Conservation (phyloP, 2,888 invertebrate species). For the Eupithecia centaureata region DNA sequence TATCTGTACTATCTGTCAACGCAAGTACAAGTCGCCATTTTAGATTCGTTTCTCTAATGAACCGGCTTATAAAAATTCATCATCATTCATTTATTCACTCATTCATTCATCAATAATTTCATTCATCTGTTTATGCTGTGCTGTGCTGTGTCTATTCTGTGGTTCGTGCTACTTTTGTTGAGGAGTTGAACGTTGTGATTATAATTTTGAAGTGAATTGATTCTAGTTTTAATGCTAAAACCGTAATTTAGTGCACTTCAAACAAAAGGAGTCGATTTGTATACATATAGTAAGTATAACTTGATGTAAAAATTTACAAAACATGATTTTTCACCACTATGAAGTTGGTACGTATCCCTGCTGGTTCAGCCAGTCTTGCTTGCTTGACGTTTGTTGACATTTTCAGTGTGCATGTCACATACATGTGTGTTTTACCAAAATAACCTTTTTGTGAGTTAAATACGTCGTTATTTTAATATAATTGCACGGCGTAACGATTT, state of each 20-base stretch:
- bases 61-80: too few relatives aligned
- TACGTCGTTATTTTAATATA: background rate
- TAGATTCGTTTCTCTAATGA: too few relatives aligned
- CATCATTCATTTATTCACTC: too few relatives aligned
- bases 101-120: too few relatives aligned
- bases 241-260: background rate
- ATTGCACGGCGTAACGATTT: background rate
- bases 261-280: background rate
- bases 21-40: too few relatives aligned
- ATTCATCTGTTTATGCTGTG: too few relatives aligned
- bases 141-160: too few relatives aligned
- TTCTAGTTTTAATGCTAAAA: background rate
- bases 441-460: constrained; percentile 10
- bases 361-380: too few relatives aligned
- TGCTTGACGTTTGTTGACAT: constrained; percentile 20
- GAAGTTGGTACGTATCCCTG: constrained; percentile 24
- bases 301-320: background rate
- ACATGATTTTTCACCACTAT: background rate
- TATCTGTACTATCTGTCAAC: too few relatives aligned
- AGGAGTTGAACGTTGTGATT: background rate
- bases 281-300: background rate
- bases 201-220: background rate
- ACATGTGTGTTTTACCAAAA: constrained; percentile 12
- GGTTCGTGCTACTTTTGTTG: background rate
- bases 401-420: background rate